Evolutionary conservation across 2,113 vertebrate genomes (phyloP).

Genomic region (Xenotilapia leptura): DNA sequence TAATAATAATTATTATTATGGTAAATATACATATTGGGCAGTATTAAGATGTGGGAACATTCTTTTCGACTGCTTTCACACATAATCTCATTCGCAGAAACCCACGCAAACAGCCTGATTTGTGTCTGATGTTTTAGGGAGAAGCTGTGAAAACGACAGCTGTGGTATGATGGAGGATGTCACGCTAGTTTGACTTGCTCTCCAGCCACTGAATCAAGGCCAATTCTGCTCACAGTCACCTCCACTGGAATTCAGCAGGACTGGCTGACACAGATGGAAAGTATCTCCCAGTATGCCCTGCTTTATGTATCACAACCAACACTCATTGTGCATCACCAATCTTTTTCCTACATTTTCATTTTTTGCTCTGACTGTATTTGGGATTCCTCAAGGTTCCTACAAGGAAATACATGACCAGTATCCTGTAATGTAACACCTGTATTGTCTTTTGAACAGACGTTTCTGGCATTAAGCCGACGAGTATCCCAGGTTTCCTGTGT

Average conservation of each 20-base stretch:
- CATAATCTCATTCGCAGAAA: background rate
- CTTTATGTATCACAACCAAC: slow-evolving; percentile 12
- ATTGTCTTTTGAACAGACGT: slow-evolving; percentile 44
- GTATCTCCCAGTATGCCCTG: background rate
- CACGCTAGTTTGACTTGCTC: slow-evolving; percentile 24
- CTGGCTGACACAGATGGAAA: slow-evolving; percentile 43
- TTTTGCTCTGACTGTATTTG: background rate
- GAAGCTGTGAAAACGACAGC: slow-evolving; percentile 63
- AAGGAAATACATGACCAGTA: background rate
- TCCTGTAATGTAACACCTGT: background rate
- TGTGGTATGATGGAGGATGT: slow-evolving; percentile 48
- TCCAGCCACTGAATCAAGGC: slow-evolving; percentile 21
- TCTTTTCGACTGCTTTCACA: background rate
- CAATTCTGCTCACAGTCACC: slow-evolving; percentile 10
- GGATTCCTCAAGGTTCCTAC: background rate
- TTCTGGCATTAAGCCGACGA: slow-evolving; percentile 50
- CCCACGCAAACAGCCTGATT: slow-evolving; percentile 14
- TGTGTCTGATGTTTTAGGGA: slow-evolving; percentile 38
- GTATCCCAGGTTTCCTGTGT: slow-evolving; percentile 61
- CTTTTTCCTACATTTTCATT: slow-evolving; percentile 2
- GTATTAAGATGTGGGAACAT: background rate
- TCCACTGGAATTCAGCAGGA: slow-evolving; percentile 5
- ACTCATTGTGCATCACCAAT: background rate
- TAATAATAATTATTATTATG: slow-evolving; percentile 19
- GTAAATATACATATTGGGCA: background rate